Base-by-base conservation (phyloP, 2,797 vertebrate species). In the Darevskia nairensis region DNA sequence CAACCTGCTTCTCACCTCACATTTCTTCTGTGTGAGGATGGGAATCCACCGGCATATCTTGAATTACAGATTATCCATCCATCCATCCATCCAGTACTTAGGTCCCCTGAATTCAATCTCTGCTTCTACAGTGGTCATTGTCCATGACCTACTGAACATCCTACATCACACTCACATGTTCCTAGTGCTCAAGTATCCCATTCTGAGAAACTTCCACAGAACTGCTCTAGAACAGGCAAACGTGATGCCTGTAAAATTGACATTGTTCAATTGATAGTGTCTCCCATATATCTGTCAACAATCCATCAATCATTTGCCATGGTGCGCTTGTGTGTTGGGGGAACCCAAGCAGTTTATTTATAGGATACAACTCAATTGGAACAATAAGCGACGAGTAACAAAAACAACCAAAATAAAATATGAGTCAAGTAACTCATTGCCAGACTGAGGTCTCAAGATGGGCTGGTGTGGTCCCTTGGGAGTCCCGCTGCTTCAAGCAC, bases 361-460 rank as follows among this genome's bases (percentile, higher is more conserved):
- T 96, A 95, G 91, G 89, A 90, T 89, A 82, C 91, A 94, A 90
- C 94, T 92, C 93, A 91, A 94, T 32, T 1, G 86, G 92, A 95
- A 94, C 95, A 95, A 95, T 92, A 94, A 94, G 87, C 92, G 87
- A 94, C 95, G 91, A 94, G 91, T 91, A 93, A 87, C 64, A 94
- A 95, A 94, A 39, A 4, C 86, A 85, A 92, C 89, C 89, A 90
- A 95, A 96, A 95, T 92, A 95, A 96, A 95, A 92, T 84, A 88
- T 89, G 95, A 95, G 94, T 94, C 93, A 94, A 96, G 92, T 92
- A 75, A 90, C 77, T 93, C 93, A 88, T 84, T 89, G 96, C 93
- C 96, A 97, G 96, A 92, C 94, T 89, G 92, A 96, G 95, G 95
- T 92, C 95, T 95, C 92, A 76, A 94, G 93, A 94, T 87, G 94